Percentiles rank a stretch among this genome's conserved stretches.
These are phyloP conservation scores for Lophochroa leadbeateri DNA, from an alignment of 2,113 vertebrate genomes.

Conservation along the genomic window DNA sequence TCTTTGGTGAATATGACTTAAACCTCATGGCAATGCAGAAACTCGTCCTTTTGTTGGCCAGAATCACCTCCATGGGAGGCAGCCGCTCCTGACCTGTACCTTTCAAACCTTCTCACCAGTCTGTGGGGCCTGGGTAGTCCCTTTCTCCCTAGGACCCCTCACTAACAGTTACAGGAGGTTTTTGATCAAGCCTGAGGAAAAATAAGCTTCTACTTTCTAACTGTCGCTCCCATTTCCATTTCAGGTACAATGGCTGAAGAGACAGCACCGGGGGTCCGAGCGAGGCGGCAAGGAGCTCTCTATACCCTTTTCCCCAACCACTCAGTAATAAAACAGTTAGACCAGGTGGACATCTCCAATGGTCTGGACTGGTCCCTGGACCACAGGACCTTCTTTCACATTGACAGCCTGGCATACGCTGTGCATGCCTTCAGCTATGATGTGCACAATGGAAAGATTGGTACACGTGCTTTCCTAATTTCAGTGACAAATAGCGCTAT, in stretches of 20 bases:
- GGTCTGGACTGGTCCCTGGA: constrained; percentile 90
- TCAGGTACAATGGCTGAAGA: constrained; percentile 71
- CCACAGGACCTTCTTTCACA: constrained; percentile 83
- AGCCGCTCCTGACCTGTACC: background rate
- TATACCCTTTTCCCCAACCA: constrained; percentile 74
- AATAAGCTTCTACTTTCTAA: background rate
- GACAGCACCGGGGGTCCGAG: constrained; percentile 44
- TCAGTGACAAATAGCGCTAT: background rate
- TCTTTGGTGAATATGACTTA: background rate
- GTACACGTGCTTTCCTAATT: constrained; percentile 32
- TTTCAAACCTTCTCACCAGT: background rate
- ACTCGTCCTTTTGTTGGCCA: accelerated
- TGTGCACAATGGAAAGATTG: constrained; percentile 71
- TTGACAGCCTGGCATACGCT: constrained; percentile 81
- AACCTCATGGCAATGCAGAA: background rate
- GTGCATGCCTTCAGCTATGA: constrained; percentile 86
- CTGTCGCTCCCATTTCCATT: background rate
- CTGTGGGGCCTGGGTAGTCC: background rate
- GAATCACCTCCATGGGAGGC: background rate
- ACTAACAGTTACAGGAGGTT: background rate
- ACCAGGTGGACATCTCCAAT: constrained; percentile 85
- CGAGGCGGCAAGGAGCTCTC: constrained; percentile 75
- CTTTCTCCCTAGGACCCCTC: background rate
- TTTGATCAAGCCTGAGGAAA: background rate
- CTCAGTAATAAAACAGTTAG: constrained; percentile 74